phyloP scores from a whole-genome alignment of 2,888 invertebrate species.

The Tetheella fluctuosa region DNA sequence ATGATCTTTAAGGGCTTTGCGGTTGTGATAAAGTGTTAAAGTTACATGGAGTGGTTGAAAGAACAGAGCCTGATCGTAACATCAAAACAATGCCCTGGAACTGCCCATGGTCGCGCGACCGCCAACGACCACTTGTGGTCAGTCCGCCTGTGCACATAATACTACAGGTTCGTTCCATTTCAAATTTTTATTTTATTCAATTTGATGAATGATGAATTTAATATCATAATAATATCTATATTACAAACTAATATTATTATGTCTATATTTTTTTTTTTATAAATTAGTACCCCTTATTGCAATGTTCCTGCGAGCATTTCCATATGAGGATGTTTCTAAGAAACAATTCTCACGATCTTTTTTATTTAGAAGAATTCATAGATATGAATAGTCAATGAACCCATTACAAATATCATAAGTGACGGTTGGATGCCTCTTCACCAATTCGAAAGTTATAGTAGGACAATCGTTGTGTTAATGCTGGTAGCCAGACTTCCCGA shows the following conservation, averaged over 20 bases:
- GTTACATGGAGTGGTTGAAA: constrained; percentile 49
- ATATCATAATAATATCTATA: too few species aligned
- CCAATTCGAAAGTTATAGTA: constrained; percentile 57
- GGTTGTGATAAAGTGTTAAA: constrained; percentile 25
- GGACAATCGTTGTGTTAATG: constrained; percentile 61
- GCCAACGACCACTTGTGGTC: constrained; percentile 62
- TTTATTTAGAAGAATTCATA: constrained; percentile 34
- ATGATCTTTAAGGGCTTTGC: not conserved
- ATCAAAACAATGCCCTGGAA: constrained; percentile 71
- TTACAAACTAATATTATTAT: too few species aligned
- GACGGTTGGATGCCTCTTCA: constrained; percentile 41
- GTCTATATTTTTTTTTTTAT: too few species aligned
- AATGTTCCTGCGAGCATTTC: not conserved
- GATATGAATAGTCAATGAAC: constrained; percentile 58
- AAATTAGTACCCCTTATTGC: too few species aligned
- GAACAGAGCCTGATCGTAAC: constrained; percentile 47
- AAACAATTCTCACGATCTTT: constrained; percentile 20
- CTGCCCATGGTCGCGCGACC: constrained; percentile 77
- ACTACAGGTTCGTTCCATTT: constrained; percentile 63
- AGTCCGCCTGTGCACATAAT: constrained; percentile 64
- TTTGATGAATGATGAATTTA: too few species aligned
- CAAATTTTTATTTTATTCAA: constrained; percentile 1
- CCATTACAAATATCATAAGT: constrained; percentile 55
- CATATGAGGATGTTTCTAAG: constrained; percentile 8
- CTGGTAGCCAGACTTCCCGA: constrained; percentile 57